Base-by-base conservation (phyloP, 2,797 vertebrate genomes). In the Phylloscopus collybita region DNA sequence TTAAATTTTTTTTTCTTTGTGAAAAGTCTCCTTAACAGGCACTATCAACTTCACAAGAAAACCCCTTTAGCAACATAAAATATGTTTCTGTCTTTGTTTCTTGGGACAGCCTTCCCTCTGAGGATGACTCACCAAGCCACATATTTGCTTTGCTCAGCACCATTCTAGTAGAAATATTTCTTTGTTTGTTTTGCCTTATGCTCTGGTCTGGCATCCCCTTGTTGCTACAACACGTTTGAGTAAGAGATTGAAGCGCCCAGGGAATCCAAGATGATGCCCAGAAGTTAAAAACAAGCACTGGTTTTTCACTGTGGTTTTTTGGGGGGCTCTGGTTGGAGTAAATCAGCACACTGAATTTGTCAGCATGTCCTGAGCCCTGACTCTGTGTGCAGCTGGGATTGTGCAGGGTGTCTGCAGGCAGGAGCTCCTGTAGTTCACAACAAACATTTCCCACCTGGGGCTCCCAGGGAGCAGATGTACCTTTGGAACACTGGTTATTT, bases 111-210 rank as follows among this genome's bases (percentile, higher is more conserved):
- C 25, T 86, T 92, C 80, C 78, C 91, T 92, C 45, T 5, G 44
- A 86, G 81, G 89, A 78, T 88, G 85, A 78, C 84, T 92, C 67
- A 76, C 91, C 71, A 65, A 67, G 88, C 57, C 64, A 71, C 67
- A 16, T 64, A 85, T 32, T 76, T 94, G 88, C 81, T 87, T 94
- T 87, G 80, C 86, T 94, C 92, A 90, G 89, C 74, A 74, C 40
- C 90, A 83, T 72, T 88, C 54, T 79, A 53, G 36, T 40, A 66
- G 85, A 96, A 96, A 34, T 91, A 91, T 90, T 88, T 91, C 66
- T 81, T 96, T 96, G 89, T 94, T 92, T 95, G 56, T 92, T 94
- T 90, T 90, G 87, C 75, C 73, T 91, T 84, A 78, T 65, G 42
- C 75, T 30, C 3, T 16, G 38, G 36, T 79, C 62, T 78, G 73